Percentiles rank a stretch among this genome's conserved stretches.
These are phyloP conservation scores for Spilarctia lutea DNA, from an alignment of 2,888 invertebrate species.

Conservation along the genomic window DNA sequence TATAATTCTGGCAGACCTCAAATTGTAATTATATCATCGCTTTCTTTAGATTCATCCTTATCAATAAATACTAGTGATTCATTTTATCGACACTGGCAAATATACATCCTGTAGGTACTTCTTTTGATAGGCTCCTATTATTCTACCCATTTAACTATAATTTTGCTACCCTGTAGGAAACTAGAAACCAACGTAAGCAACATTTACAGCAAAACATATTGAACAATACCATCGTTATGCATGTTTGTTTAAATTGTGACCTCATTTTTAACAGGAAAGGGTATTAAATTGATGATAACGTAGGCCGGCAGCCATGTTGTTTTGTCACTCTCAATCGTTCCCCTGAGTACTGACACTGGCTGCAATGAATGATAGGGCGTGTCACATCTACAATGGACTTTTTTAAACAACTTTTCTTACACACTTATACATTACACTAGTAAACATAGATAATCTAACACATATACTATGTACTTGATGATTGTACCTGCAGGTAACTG, in stretches of 20 bases:
- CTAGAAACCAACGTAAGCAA: conserved; percentile 25
- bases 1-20: neutral
- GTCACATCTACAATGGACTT: conserved; percentile 23
- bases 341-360: conserved; percentile 38
- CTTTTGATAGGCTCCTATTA: neutral
- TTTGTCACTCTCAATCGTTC: conserved; percentile 56
- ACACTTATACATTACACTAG: conserved; percentile 33
- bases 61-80: conserved; percentile 33
- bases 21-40: conserved; percentile 27
- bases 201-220: conserved; percentile 35
- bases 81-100: conserved; percentile 21
- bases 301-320: conserved; percentile 67
- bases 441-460: neutral
- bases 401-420: conserved; percentile 31
- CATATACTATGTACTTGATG: conserved; percentile 7
- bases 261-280: conserved; percentile 84
- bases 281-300: conserved; percentile 82
- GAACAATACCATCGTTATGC: conserved; percentile 58
- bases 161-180: conserved; percentile 44
- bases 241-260: conserved; percentile 77
- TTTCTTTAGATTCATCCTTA: conserved; percentile 31
- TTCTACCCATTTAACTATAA: conserved; percentile 4
- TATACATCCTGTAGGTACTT: conserved; percentile 12
- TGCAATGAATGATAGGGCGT: conserved; percentile 45
- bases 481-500: conserved; percentile 49